These are phyloP conservation scores for Drosophila willistoni DNA, from an alignment of 1,140 invertebrate genomes.

Conservation along the genomic window DNA sequence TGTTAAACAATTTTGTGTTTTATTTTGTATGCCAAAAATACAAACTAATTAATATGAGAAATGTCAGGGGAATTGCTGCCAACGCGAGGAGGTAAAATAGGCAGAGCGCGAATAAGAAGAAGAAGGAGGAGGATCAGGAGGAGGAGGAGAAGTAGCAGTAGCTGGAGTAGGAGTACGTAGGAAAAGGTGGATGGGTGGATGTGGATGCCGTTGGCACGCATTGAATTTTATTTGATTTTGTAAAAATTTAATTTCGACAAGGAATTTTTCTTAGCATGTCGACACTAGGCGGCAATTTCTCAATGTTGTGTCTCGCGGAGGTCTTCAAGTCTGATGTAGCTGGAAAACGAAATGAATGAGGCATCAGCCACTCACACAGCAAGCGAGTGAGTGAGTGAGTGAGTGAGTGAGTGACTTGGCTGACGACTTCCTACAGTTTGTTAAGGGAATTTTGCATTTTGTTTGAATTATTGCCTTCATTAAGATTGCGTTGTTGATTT, in stretches of 20 bases:
- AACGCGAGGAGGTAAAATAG: neutral
- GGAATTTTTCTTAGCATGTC: conserved; percentile 60
- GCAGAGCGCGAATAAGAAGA: neutral
- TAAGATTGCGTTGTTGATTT: conserved; percentile 83
- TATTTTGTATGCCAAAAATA: conserved; percentile 75
- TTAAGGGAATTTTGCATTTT: conserved; percentile 80
- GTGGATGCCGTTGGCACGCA: conserved; percentile 47
- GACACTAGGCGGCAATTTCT: conserved; percentile 71
- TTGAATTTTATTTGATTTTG: conserved; percentile 79
- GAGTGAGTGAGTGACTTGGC: conserved; percentile 43
- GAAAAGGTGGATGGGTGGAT: conserved; percentile 31
- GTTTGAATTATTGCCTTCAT: conserved; percentile 83
- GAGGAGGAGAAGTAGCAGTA: neutral
- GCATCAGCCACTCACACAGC: conserved; percentile 23
- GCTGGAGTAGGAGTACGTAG: conserved; percentile 11
- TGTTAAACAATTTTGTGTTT: conserved; percentile 76
- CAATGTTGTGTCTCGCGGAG: conserved; percentile 51
- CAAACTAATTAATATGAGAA: conserved; percentile 77
- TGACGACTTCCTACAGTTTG: conserved; percentile 69
- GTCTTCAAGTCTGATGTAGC: conserved; percentile 27
- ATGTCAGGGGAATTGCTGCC: conserved; percentile 41
- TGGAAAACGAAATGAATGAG: conserved; percentile 44
- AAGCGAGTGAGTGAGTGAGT: conserved; percentile 30
- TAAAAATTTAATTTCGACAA: conserved; percentile 80
- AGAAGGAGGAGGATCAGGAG: neutral